These are phyloP conservation scores for Myotis yumanensis DNA, from an alignment of 2,113 vertebrate species.

Conservation along the genomic window DNA sequence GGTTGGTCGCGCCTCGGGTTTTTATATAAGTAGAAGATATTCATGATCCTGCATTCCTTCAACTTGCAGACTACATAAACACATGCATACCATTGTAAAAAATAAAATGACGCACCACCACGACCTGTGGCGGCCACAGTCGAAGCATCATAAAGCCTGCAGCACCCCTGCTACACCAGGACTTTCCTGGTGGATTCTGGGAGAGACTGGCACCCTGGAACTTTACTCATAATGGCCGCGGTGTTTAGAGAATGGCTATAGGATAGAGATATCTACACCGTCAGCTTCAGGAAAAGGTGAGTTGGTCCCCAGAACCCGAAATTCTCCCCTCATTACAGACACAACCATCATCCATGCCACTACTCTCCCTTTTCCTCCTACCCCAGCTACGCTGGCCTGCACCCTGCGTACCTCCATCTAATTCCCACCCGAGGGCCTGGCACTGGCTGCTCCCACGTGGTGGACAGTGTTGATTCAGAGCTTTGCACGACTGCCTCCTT, in stretches of 20 bases:
- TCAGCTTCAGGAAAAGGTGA: background rate
- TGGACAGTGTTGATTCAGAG: too few species aligned
- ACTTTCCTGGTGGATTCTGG: background rate
- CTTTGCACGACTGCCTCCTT: background rate
- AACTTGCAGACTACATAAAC: background rate
- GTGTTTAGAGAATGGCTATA: background rate
- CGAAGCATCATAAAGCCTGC: background rate
- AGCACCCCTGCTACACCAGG: background rate
- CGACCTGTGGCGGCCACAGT: background rate
- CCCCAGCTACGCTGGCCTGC: background rate
- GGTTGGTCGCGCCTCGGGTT: too few species aligned
- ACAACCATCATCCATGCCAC: background rate
- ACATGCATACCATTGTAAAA: rapidly evolving
- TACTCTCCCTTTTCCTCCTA: background rate
- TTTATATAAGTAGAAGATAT: background rate
- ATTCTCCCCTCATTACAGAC: background rate
- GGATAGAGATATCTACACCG: background rate
- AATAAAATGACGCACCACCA: background rate
- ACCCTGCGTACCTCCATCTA: rapidly evolving
- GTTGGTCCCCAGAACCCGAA: background rate
- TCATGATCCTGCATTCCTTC: background rate
- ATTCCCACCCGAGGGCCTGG: background rate
- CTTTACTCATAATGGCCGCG: background rate
- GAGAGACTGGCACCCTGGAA: background rate
- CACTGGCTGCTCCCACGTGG: background rate